Percentiles rank a stretch among this genome's conserved stretches.
These are phyloP conservation scores for Astropecten irregularis DNA, from an alignment of 53 echinoderm and acorn worm species.

Conservation along the genomic window DNA sequence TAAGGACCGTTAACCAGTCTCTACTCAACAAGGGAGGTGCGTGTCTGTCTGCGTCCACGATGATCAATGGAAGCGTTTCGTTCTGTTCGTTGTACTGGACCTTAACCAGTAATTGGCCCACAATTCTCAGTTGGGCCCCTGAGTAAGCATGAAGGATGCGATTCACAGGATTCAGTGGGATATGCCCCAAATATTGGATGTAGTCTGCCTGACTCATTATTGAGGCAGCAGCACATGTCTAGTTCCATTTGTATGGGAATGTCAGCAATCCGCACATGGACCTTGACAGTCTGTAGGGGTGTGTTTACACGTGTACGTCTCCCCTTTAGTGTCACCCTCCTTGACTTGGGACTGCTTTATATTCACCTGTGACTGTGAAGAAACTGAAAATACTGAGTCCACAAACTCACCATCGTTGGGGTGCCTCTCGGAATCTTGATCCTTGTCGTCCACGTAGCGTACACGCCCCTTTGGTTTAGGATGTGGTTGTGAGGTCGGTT, in stretches of 20 bases:
- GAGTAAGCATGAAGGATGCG: constrained; percentile 47
- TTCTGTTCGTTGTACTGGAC: constrained; percentile 13
- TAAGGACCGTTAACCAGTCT: constrained; percentile 19
- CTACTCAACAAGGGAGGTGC: constrained; percentile 38
- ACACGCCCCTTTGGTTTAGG: not conserved
- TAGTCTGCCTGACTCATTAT: constrained; percentile 26
- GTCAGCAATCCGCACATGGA: constrained; percentile 14
- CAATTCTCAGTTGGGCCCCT: constrained; percentile 26
- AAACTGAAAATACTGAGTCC: constrained; percentile 18
- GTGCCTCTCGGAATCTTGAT: not conserved
- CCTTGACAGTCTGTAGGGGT: constrained; percentile 19
- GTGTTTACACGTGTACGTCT: not conserved
- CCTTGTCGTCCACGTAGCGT: constrained; percentile 13
- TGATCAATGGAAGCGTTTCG: not conserved
- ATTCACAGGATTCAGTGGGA: constrained; percentile 12
- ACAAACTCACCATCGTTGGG: not conserved
- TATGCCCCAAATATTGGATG: constrained; percentile 28
- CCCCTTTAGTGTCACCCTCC: not conserved
- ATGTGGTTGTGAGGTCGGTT: not conserved
- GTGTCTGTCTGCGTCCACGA: not conserved
- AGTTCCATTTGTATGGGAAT: constrained; percentile 50
- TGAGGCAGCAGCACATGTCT: constrained; percentile 37
- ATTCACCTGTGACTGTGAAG: not conserved
- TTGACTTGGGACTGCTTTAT: not conserved
- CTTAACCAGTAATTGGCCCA: constrained; percentile 4